A percentile compares a stretch with the other conserved stretches of the same genome.
Conservation (phyloP, 1,140 invertebrate genomes). For the Drosophila bocki region DNA sequence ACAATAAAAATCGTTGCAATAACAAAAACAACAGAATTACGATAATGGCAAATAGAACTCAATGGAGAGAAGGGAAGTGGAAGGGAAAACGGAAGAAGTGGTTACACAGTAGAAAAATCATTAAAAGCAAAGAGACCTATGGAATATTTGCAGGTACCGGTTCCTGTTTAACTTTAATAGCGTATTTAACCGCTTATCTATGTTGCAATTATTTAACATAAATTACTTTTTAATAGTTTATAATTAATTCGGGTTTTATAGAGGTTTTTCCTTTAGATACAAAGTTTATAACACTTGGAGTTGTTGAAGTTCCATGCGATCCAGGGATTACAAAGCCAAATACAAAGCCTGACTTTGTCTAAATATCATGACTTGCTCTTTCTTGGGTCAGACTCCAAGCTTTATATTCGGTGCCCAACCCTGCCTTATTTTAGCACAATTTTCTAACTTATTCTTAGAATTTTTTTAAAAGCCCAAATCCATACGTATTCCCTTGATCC, state of each 20-base stretch:
- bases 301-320: not conserved
- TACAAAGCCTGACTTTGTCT: too few species aligned
- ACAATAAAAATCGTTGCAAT: slow-evolving; percentile 52
- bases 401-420: too few species aligned
- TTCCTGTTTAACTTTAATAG: not conserved
- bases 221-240: not conserved
- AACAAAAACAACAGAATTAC: slow-evolving; percentile 53
- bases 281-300: not conserved
- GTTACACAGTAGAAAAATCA: not conserved
- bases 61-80: not conserved
- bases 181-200: too few species aligned
- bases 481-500: too few species aligned
- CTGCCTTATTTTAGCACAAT: not conserved
- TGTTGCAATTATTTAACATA: not conserved
- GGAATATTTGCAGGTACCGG: not conserved
- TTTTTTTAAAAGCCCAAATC: not conserved
- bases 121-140: not conserved
- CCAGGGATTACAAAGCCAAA: too few species aligned
- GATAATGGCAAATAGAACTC: slow-evolving; percentile 61
- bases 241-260: not conserved
- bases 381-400: not conserved
- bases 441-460: not conserved
- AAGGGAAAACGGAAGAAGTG: not conserved
- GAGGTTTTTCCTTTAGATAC: not conserved
- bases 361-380: too few species aligned